A percentile compares a stretch with the other conserved stretches of the same genome.
phyloP scores from a whole-genome alignment of 2,888 invertebrate species.

The Acanthosoma haemorrhoidale region DNA sequence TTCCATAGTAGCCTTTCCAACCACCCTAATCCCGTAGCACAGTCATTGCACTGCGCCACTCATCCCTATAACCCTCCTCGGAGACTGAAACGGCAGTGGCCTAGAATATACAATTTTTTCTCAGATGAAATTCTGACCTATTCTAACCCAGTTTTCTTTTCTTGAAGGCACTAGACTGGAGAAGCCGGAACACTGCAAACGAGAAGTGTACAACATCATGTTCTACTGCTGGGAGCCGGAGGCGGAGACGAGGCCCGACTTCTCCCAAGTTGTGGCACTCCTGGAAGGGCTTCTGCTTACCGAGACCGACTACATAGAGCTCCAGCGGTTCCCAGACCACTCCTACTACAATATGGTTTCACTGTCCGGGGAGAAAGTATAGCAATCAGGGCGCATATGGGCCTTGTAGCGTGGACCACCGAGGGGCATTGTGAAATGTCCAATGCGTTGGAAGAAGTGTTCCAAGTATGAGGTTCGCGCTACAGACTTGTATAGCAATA shows the following conservation, averaged over 20 bases:
- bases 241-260: slow-evolving; percentile 74
- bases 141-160: too few relatives aligned
- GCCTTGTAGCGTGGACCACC: slow-evolving; percentile 3
- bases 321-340: slow-evolving; percentile 87
- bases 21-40: too few relatives aligned
- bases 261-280: slow-evolving; percentile 50
- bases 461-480: too few relatives aligned
- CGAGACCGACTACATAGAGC: slow-evolving; percentile 88
- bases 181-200: slow-evolving; percentile 87
- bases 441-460: too few relatives aligned
- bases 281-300: slow-evolving; percentile 78
- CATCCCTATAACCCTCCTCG: too few relatives aligned
- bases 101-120: too few relatives aligned
- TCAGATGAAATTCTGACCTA: too few relatives aligned
- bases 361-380: slow-evolving; percentile 76
- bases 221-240: slow-evolving; percentile 92
- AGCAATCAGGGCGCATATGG: slow-evolving; percentile 40
- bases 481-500: too few relatives aligned
- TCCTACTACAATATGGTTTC: slow-evolving; percentile 83
- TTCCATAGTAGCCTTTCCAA: too few relatives aligned
- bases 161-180: slow-evolving; percentile 83
- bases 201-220: slow-evolving; percentile 91
- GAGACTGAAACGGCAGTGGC: too few relatives aligned
- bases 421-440: too few relatives aligned
- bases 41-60: too few relatives aligned